Conservation (phyloP, 2,113 vertebrate species). For the Myodes glareolus region DNA sequence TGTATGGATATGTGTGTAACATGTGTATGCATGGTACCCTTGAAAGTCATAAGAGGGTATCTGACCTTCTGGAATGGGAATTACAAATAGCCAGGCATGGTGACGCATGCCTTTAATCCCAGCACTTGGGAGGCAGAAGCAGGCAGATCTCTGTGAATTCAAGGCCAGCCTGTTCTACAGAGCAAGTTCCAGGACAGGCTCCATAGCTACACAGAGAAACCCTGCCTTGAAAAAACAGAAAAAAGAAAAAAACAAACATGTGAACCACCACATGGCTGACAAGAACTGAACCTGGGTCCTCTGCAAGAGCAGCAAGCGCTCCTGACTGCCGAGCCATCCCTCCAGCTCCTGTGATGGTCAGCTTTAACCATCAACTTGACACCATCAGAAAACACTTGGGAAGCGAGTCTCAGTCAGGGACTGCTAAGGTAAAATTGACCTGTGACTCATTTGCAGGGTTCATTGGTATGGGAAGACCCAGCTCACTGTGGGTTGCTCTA, state of each 20-base stretch:
- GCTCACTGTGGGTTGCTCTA: background rate
- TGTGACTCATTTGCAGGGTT: background rate
- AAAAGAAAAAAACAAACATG: background rate
- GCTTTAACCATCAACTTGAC: background rate
- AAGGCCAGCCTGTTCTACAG: too few species aligned
- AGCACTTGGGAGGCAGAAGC: too few species aligned
- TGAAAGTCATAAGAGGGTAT: background rate
- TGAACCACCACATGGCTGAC: background rate
- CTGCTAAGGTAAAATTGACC: background rate
- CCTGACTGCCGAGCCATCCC: background rate
- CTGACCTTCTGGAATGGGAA: background rate
- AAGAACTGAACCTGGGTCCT: background rate
- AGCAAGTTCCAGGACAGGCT: too few species aligned
- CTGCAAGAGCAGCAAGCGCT: background rate
- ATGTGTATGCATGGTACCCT: background rate
- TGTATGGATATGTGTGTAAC: background rate
- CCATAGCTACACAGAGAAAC: too few species aligned
- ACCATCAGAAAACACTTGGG: background rate
- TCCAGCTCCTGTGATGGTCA: background rate
- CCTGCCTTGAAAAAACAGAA: too few species aligned
- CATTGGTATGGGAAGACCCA: background rate
- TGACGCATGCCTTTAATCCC: too few species aligned
- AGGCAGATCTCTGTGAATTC: too few species aligned
- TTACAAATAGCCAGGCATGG: background rate
- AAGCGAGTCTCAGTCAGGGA: background rate